Conservation (phyloP, 64 coral and sea anemone species). For the Catalaphyllia jardinei region DNA sequence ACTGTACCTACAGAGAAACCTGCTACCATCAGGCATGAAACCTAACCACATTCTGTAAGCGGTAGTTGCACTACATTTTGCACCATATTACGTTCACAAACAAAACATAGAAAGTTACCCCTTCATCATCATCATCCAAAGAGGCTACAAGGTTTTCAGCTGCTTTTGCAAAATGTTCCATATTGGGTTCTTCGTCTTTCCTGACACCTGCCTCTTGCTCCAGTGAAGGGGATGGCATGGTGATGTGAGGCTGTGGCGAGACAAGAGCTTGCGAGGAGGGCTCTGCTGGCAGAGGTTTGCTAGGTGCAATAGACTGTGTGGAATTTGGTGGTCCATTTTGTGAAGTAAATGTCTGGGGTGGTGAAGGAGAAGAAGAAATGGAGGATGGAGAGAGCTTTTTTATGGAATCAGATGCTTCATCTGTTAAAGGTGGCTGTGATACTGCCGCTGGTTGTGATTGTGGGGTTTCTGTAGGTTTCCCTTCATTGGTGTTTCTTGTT, state of each 20-base stretch:
- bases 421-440: slow-evolving; percentile 1
- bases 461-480: neutral
- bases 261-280: neutral
- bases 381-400: neutral
- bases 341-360: neutral
- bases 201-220: neutral
- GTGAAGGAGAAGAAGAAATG: neutral
- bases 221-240: neutral
- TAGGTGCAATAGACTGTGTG: neutral
- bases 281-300: neutral
- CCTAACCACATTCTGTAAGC: no score
- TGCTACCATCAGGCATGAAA: no score
- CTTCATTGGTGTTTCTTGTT: neutral
- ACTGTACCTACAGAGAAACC: no score
- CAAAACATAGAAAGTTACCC: neutral
- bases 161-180: slow-evolving; percentile 86
- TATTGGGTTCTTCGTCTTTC: slow-evolving; percentile 80
- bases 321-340: neutral
- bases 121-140: slow-evolving; percentile 93
- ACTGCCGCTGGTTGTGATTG: neutral
- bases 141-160: slow-evolving; percentile 90
- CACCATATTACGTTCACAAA: neutral
- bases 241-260: neutral
- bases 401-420: neutral
- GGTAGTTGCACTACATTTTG: neutral